Percentiles rank a stretch among this genome's conserved stretches.
These are phyloP conservation scores for Melanerpes formicivorus DNA, from an alignment of 2,113 vertebrate species.

Conservation along the genomic window DNA sequence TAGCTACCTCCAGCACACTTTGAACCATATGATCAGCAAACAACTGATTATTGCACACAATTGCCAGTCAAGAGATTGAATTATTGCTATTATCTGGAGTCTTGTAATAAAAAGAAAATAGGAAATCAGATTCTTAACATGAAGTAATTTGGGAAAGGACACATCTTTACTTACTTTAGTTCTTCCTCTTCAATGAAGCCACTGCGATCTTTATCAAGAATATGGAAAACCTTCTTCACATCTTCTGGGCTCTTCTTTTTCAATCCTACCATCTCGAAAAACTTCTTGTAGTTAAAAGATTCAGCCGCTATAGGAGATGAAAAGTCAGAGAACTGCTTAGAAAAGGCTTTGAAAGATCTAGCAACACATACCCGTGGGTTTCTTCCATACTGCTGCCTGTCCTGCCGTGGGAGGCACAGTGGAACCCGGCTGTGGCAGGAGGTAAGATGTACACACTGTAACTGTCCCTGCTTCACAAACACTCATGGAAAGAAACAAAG, in stretches of 20 bases:
- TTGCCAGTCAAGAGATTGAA: neutral
- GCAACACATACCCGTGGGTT: neutral
- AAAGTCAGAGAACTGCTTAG: neutral
- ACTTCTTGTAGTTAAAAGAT: conserved; percentile 92
- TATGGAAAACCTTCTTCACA: conserved; percentile 89
- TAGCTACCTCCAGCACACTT: neutral
- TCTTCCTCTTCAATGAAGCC: conserved; percentile 96
- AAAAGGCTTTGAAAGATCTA: neutral
- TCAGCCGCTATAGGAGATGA: conserved; percentile 72
- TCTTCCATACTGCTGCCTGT: neutral
- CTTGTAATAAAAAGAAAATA: neutral
- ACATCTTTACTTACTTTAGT: conserved; percentile 84
- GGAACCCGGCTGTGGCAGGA: neutral
- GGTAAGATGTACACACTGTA: neutral
- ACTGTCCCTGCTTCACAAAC: neutral
- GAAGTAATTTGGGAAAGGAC: neutral
- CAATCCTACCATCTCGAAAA: conserved; percentile 92
- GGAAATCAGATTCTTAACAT: neutral
- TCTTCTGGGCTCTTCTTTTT: conserved; percentile 87
- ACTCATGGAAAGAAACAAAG: neutral
- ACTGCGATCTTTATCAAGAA: conserved; percentile 91
- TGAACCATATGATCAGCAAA: neutral
- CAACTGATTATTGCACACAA: neutral
- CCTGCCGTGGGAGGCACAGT: neutral
- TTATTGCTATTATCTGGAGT: neutral